Percentiles rank a stretch among this genome's conserved stretches.
phyloP scores from a whole-genome alignment of 2,888 invertebrate genomes.

The Dinocampus coccinellae region DNA sequence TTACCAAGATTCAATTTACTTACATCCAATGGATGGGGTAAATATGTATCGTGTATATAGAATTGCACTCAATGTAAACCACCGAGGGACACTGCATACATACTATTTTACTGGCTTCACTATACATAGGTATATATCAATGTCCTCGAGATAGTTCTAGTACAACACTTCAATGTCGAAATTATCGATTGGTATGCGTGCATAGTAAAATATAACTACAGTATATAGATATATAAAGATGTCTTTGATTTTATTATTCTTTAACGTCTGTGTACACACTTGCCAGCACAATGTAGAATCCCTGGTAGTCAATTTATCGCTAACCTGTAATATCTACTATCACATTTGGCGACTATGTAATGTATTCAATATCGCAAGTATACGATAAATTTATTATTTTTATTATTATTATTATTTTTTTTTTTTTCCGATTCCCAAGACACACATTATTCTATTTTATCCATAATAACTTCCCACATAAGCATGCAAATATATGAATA shows the following conservation, averaged over 20 bases:
- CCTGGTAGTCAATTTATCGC: not conserved
- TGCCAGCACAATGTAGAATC: not conserved
- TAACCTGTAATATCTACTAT: not conserved
- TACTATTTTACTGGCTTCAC: constrained; percentile 43
- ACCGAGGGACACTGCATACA: constrained; percentile 15
- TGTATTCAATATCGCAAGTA: no score
- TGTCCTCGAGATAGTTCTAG: constrained; percentile 38
- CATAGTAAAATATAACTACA: not conserved
- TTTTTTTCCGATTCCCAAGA: no score
- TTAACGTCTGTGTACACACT: constrained; percentile 42
- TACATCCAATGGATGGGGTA: not conserved
- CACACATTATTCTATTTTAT: not conserved
- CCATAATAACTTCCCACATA: constrained; percentile 2
- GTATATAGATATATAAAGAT: constrained; percentile 43
- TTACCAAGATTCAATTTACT: no score
- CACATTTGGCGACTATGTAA: no score
- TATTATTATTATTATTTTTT: no score
- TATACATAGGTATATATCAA: constrained; percentile 8
- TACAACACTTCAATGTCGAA: constrained; percentile 40
- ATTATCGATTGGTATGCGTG: constrained; percentile 29
- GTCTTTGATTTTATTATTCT: constrained; percentile 25
- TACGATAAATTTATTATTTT: no score
- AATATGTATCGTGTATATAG: constrained; percentile 37
- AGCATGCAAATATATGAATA: not conserved
- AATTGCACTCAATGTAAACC: constrained; percentile 47